Conservation (phyloP, 2,888 invertebrate genomes). For the Myopa testacea region DNA sequence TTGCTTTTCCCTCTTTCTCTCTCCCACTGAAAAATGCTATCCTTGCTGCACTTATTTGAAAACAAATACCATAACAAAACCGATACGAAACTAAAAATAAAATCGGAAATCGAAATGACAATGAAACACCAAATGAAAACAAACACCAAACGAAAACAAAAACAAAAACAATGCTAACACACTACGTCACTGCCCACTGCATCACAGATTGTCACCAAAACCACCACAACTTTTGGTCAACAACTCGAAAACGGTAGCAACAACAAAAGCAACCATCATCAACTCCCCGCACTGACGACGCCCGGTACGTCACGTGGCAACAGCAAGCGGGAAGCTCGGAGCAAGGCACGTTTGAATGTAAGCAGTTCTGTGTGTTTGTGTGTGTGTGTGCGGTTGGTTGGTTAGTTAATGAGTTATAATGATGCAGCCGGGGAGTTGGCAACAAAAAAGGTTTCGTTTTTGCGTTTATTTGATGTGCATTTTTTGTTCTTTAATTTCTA, state of each 20-base stretch:
- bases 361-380: constrained; percentile 64
- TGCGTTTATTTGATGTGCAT: constrained; percentile 17
- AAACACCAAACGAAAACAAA: constrained; percentile 19
- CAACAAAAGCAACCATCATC: constrained; percentile 75
- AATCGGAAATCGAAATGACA: neutral
- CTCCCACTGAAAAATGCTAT: constrained; percentile 14
- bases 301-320: constrained; percentile 71
- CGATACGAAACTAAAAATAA: no score
- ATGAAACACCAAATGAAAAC: neutral
- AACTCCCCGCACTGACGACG: constrained; percentile 73
- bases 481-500: neutral
- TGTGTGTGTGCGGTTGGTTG: constrained; percentile 28
- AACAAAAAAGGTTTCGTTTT: neutral
- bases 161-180: neutral
- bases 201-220: constrained; percentile 56
- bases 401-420: neutral
- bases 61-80: neutral
- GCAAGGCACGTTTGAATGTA: constrained; percentile 81
- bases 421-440: neutral
- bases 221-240: constrained; percentile 74
- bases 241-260: constrained; percentile 73
- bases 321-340: constrained; percentile 75
- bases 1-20: neutral
- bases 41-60: constrained; percentile 23
- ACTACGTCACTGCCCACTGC: constrained; percentile 8